phyloP scores from a whole-genome alignment of 2,113 vertebrate genomes.

The Cettia cetti region DNA sequence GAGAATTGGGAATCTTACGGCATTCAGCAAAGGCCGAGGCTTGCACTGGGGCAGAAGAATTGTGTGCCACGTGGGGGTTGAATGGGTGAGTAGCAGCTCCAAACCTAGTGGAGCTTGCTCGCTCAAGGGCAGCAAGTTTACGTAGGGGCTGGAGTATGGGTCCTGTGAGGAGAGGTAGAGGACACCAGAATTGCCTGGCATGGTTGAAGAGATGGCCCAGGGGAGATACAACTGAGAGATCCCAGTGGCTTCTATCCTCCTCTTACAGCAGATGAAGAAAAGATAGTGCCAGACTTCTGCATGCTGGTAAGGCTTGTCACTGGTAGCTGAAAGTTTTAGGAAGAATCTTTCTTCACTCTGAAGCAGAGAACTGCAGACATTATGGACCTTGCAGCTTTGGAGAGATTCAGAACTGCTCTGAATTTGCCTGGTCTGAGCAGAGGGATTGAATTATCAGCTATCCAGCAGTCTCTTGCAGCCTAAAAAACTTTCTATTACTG shows the following conservation, averaged over 20 bases:
- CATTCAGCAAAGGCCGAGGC: not conserved
- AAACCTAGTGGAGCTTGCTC: not conserved
- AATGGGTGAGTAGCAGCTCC: not conserved
- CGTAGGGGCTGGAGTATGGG: not conserved
- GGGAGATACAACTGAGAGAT: not conserved
- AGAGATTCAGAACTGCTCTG: not conserved
- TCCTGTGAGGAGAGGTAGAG: not conserved
- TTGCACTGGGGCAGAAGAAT: not conserved
- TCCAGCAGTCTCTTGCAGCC: not conserved
- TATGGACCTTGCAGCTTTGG: not conserved
- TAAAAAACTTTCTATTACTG: not conserved
- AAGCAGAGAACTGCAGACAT: not conserved
- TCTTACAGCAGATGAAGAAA: not conserved
- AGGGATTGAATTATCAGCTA: too few relatives aligned
- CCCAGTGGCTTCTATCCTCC: not conserved
- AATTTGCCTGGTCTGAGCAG: not conserved
- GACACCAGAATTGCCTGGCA: not conserved
- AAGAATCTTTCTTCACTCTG: not conserved
- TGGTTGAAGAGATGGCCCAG: not conserved
- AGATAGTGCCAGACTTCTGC: not conserved
- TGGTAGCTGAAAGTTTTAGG: not conserved
- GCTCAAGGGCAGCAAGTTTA: too few relatives aligned
- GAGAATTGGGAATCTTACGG: fast-evolving
- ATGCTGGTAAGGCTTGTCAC: not conserved
- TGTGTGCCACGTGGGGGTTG: not conserved